Evolutionary conservation across 2,888 invertebrate genomes (phyloP).

Genomic region (Torymus texanus): DNA sequence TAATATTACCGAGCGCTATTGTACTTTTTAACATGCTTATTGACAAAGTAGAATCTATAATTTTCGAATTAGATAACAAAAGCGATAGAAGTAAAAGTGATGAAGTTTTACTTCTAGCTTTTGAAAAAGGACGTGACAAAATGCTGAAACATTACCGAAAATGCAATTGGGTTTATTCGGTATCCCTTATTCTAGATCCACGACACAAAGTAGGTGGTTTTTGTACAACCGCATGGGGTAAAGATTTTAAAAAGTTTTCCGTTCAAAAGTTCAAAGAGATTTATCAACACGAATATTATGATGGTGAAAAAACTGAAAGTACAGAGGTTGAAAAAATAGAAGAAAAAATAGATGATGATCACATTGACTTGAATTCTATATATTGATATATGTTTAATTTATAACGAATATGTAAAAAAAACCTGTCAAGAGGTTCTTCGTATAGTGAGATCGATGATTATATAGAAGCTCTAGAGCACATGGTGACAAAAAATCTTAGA

Average conservation of each 20-base stretch:
- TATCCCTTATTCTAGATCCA: constrained; percentile 39
- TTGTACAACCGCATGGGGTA: constrained; percentile 13
- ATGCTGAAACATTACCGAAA: constrained; percentile 40
- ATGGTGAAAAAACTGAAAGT: too few relatives aligned
- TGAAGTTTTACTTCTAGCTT: constrained; percentile 32
- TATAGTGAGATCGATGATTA: constrained; percentile 30
- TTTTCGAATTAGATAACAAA: constrained; percentile 26
- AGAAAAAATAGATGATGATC: background rate
- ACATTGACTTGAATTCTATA: background rate
- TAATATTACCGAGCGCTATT: constrained; percentile 39
- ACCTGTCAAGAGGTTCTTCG: background rate
- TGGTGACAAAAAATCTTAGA: constrained; percentile 32
- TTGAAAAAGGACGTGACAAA: constrained; percentile 37
- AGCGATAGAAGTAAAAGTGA: background rate
- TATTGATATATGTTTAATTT: too few relatives aligned
- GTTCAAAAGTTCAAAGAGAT: constrained; percentile 20
- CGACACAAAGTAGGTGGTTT: constrained; percentile 37
- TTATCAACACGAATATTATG: background rate
- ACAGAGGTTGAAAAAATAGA: background rate
- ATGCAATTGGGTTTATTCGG: constrained; percentile 41
- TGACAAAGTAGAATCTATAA: constrained; percentile 38
- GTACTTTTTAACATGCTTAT: constrained; percentile 33
- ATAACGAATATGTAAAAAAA: too few relatives aligned
- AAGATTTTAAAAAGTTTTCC: constrained; percentile 17
- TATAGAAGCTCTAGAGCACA: constrained; percentile 26